Conservation (phyloP, 2,797 vertebrate genomes). For the Sylvia borin region DNA sequence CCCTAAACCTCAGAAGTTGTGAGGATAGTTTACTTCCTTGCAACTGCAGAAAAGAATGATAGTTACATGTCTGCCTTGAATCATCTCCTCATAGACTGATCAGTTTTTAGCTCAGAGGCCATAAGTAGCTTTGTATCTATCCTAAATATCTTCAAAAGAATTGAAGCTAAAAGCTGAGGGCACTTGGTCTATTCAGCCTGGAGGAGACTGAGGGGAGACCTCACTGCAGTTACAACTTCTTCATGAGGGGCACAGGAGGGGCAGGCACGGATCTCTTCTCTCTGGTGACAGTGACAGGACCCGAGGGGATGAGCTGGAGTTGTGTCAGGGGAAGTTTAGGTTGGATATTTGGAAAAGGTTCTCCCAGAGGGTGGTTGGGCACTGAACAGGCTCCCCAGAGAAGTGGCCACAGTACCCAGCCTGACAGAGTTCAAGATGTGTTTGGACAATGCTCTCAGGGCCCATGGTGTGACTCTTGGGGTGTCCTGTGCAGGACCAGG, state of each 20-base stretch:
- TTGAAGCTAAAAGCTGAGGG: not conserved
- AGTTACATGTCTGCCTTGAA: not conserved
- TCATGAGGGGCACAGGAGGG: accelerated
- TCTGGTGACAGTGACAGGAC: not conserved
- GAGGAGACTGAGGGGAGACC: not conserved
- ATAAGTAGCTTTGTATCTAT: not conserved
- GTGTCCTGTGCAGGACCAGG: not conserved
- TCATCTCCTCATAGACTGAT: not conserved
- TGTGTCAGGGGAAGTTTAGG: not conserved
- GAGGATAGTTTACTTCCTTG: not conserved
- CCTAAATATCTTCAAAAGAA: not conserved
- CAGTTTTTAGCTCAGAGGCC: not conserved
- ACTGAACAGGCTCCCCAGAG: not conserved
- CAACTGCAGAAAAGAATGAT: not conserved
- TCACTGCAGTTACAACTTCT: not conserved
- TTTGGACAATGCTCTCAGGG: not conserved
- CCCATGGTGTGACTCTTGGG: not conserved
- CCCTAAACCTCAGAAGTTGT: not conserved
- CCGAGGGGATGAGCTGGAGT: accelerated
- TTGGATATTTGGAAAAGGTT: not conserved
- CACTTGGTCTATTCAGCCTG: not conserved
- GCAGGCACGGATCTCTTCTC: not conserved
- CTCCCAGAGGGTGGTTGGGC: accelerated
- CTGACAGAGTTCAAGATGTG: accelerated
- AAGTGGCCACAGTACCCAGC: not conserved